Conservation (phyloP, 2,113 vertebrate genomes). For the Lagopus leucura region DNA sequence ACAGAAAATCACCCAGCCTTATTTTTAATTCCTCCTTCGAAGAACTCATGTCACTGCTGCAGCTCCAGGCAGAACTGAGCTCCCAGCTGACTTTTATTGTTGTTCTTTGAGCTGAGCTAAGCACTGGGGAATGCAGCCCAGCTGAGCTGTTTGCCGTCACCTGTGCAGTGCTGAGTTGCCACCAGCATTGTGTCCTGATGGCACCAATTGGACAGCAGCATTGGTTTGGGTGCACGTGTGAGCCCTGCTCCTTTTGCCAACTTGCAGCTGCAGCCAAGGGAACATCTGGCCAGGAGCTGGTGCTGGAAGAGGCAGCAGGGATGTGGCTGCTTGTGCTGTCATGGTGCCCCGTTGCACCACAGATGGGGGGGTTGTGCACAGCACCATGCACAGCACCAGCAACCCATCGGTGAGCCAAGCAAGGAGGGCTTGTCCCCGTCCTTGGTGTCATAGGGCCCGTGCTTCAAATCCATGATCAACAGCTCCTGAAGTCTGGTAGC, state of each 20-base stretch:
- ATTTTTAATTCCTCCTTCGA: constrained; percentile 37
- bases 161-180: rapidly evolving
- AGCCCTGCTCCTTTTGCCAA: background rate
- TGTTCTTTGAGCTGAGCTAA: background rate
- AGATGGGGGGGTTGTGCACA: rapidly evolving
- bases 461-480: background rate
- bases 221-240: background rate
- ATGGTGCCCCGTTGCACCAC: background rate
- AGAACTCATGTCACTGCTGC: background rate
- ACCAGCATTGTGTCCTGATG: background rate
- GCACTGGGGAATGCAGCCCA: background rate
- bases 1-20: background rate
- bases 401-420: rapidly evolving
- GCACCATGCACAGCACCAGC: background rate
- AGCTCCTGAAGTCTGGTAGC: background rate
- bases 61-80: background rate
- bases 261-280: background rate
- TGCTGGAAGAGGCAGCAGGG: background rate
- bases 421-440: rapidly evolving
- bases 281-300: background rate
- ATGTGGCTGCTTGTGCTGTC: rapidly evolving
- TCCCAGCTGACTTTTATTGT: background rate
- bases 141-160: background rate
- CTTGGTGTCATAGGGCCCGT: rapidly evolving
- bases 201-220: background rate